Percentiles rank a stretch among this genome's conserved stretches.
phyloP scores from a whole-genome alignment of 2,888 invertebrate genomes.

The Malthinus seriepunctatus region DNA sequence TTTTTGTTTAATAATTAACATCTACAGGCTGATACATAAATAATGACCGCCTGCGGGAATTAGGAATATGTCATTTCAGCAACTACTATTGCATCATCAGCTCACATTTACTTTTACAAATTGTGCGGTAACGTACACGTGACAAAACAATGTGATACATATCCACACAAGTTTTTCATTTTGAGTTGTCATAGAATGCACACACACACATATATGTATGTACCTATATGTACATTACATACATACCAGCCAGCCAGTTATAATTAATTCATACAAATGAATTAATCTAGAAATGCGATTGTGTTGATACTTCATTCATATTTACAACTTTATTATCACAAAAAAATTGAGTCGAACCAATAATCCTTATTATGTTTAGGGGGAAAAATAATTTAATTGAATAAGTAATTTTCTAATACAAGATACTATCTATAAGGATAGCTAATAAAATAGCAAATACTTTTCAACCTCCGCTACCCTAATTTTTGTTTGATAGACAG shows the following conservation, averaged over 20 bases:
- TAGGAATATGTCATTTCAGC: conserved; percentile 30
- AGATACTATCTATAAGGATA: no score
- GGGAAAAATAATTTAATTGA: no score
- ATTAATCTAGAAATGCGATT: conserved; percentile 21
- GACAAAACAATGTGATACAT: conserved; percentile 16
- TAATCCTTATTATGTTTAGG: neutral
- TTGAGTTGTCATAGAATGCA: conserved; percentile 19
- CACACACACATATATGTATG: neutral
- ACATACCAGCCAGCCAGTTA: neutral
- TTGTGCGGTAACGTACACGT: conserved; percentile 19
- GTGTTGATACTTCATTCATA: conserved; percentile 18
- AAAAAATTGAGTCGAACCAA: neutral
- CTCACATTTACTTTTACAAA: conserved; percentile 10
- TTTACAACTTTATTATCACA: conserved; percentile 20
- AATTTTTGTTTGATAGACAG: no score
- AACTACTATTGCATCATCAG: conserved; percentile 13
- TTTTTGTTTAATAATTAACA: conserved; percentile 31
- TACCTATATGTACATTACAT: no score
- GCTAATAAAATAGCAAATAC: no score
- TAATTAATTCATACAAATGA: conserved; percentile 24
- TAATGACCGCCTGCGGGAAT: conserved; percentile 24
- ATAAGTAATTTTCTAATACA: no score
- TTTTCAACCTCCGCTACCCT: no score
- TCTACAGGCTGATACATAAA: conserved; percentile 23
- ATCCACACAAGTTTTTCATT: conserved; percentile 7